Conservation (phyloP, 2,888 invertebrate genomes). For the Mythimna vitellina region DNA sequence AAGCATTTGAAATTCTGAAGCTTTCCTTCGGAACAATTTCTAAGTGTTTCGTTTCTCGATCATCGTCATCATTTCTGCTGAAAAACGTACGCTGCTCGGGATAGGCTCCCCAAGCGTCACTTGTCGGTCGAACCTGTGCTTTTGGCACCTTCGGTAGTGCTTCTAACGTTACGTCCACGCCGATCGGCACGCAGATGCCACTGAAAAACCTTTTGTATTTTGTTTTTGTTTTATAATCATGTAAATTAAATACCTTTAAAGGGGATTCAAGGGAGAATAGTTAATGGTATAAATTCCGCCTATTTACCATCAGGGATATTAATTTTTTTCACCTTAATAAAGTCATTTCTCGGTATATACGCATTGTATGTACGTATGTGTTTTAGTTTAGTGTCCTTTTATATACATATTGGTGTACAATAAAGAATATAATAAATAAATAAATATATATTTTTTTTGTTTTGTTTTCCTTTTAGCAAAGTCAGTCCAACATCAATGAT, state of each 20-base stretch:
- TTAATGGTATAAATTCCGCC: neutral
- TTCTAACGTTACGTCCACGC: neutral
- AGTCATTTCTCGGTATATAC: too few relatives aligned
- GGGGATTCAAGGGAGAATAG: too few relatives aligned
- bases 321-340: too few relatives aligned
- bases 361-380: too few relatives aligned
- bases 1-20: constrained; percentile 17
- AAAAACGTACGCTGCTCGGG: neutral
- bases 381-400: too few relatives aligned
- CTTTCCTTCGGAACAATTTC: neutral
- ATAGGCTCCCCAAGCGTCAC: neutral
- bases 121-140: neutral
- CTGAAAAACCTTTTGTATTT: neutral
- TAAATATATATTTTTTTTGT: too few relatives aligned
- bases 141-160: neutral
- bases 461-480: neutral
- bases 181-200: neutral
- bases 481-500: neutral
- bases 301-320: too few relatives aligned
- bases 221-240: neutral
- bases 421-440: too few relatives aligned
- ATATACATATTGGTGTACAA: too few relatives aligned
- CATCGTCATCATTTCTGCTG: neutral
- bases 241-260: neutral
- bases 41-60: neutral